phyloP scores from a whole-genome alignment of 2,888 invertebrate species.

The Subacronicta megacephala region DNA sequence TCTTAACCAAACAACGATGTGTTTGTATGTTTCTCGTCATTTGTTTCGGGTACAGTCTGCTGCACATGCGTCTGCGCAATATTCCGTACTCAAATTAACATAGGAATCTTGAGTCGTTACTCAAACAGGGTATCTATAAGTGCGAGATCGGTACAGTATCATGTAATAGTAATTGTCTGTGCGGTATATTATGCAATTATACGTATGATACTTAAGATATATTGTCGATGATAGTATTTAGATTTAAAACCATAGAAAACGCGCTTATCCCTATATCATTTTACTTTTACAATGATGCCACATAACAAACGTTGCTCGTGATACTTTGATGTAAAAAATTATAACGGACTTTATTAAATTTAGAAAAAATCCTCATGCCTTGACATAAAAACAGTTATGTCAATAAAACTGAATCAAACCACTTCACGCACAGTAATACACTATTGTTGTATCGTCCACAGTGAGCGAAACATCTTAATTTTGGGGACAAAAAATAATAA shows the following conservation, averaged over 20 bases:
- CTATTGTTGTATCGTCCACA: conserved; percentile 71
- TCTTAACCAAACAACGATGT: neutral
- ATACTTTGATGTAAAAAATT: conserved; percentile 25
- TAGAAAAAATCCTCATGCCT: conserved; percentile 42
- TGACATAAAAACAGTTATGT: conserved; percentile 53
- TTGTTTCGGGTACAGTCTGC: conserved; percentile 58
- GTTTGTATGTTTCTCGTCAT: neutral
- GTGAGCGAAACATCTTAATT: conserved; percentile 82
- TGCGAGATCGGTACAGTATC: conserved; percentile 17
- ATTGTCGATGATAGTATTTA: conserved; percentile 7
- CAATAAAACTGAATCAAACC: conserved; percentile 64
- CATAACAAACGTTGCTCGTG: conserved; percentile 6
- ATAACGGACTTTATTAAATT: conserved; percentile 41
- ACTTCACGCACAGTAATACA: conserved; percentile 68
- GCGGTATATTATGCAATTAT: conserved; percentile 35
- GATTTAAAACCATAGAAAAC: conserved; percentile 7
- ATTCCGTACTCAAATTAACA: conserved; percentile 74
- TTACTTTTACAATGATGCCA: conserved; percentile 4
- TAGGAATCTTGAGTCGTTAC: conserved; percentile 75
- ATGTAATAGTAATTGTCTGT: conserved; percentile 57
- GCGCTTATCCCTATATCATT: conserved; percentile 1
- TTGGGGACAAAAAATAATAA: conserved; percentile 78
- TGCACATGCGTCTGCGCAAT: conserved; percentile 47
- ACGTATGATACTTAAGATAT: conserved; percentile 28
- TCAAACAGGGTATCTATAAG: conserved; percentile 53